Evolutionary conservation across 1,140 invertebrate genomes (phyloP).

Genomic region (Apis florea): DNA sequence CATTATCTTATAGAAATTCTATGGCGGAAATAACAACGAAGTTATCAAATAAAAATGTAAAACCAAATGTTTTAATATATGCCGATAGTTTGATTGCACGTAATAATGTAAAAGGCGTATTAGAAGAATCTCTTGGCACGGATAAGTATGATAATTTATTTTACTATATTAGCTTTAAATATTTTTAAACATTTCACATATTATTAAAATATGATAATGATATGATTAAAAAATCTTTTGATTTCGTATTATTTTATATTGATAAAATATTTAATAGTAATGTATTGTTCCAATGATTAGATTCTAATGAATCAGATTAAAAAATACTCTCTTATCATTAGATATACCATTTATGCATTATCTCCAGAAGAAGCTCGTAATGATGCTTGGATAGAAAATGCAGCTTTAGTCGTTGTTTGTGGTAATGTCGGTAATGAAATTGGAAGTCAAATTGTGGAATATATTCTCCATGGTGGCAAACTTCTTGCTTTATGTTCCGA

Average conservation of each 20-base stretch:
- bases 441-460: conserved; percentile 85
- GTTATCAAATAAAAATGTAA: conserved; percentile 61
- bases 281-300: too few species aligned
- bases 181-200: neutral
- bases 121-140: conserved; percentile 85
- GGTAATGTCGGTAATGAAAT: conserved; percentile 85
- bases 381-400: conserved; percentile 87
- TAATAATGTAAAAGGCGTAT: conserved; percentile 85
- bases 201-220: too few species aligned
- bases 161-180: conserved; percentile 6
- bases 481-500: conserved; percentile 92
- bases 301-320: neutral
- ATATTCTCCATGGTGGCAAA: conserved; percentile 87
- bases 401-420: conserved; percentile 88
- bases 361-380: conserved; percentile 82
- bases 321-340: conserved; percentile 64
- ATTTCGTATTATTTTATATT: too few species aligned
- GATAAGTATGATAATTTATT: conserved; percentile 82
- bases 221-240: neutral
- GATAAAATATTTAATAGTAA: too few species aligned
- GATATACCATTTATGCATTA: conserved; percentile 89
- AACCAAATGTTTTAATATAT: conserved; percentile 92
- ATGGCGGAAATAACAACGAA: neutral
- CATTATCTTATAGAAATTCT: conserved; percentile 24
- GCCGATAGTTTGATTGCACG: conserved; percentile 87